Evolutionary conservation across 2,113 vertebrate genomes (phyloP).

Genomic region (Zapornia atra): DNA sequence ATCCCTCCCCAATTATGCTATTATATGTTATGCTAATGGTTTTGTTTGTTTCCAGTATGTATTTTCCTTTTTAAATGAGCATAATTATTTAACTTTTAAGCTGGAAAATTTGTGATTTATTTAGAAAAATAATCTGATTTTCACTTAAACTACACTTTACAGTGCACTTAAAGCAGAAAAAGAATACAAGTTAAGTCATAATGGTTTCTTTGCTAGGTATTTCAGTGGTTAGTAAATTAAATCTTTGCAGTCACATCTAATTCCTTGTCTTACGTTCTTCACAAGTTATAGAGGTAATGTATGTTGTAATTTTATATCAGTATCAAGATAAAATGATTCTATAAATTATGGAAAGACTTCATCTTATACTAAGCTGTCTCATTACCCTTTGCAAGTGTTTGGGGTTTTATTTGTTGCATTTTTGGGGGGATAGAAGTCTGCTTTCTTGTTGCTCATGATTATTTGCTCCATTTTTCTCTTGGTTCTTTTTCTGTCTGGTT

Average conservation of each 20-base stretch:
- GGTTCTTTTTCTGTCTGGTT: neutral
- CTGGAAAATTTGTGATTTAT: neutral
- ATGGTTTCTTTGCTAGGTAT: neutral
- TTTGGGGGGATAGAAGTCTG: neutral
- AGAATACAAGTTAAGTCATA: neutral
- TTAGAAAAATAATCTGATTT: neutral
- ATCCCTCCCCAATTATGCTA: neutral
- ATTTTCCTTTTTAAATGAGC: neutral
- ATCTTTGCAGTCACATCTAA: neutral
- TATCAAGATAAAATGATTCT: no score
- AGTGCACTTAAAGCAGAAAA: neutral
- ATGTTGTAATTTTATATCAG: no score
- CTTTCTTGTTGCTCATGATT: neutral
- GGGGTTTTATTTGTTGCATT: fast-evolving
- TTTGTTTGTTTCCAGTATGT: neutral
- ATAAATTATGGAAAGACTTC: neutral
- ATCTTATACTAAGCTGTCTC: neutral
- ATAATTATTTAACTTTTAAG: neutral
- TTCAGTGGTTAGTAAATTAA: neutral
- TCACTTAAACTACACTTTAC: neutral
- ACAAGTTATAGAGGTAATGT: no score
- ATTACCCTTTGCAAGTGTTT: neutral
- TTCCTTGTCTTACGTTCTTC: neutral
- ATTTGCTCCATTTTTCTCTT: neutral
- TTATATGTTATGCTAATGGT: neutral